Evolutionary conservation across 64 coral and sea anemone genomes (phyloP).

Genomic region (Porites lutea): DNA sequence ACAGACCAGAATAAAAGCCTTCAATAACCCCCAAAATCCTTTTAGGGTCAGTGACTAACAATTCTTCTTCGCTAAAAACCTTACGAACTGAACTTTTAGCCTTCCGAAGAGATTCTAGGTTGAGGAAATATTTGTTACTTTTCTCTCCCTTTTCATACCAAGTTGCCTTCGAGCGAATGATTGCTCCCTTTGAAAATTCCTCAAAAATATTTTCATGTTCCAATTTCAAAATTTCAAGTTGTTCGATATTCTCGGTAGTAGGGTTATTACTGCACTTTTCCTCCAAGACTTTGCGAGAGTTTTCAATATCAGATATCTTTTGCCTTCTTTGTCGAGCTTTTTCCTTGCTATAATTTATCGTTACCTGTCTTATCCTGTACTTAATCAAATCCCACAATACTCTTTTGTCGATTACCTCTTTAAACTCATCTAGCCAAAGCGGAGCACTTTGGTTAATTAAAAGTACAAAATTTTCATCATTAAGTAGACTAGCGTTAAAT

Average conservation of each 20-base stretch:
- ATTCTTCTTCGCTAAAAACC: too few species aligned
- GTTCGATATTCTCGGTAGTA: background rate
- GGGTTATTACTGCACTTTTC: background rate
- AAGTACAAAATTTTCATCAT: slow-evolving; percentile 15
- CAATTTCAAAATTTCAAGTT: slow-evolving; percentile 14
- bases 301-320: slow-evolving; percentile 1
- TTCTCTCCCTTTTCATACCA: slow-evolving; percentile 57
- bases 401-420: slow-evolving; percentile 13
- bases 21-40: too few species aligned
- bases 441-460: background rate
- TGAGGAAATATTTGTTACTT: slow-evolving; percentile 51
- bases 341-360: slow-evolving; percentile 8
- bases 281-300: background rate
- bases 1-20: too few species aligned
- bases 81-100: too few species aligned
- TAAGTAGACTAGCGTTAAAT: slow-evolving; percentile 19
- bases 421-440: background rate
- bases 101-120: too few species aligned
- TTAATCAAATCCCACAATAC: slow-evolving; percentile 18
- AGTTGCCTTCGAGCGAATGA: slow-evolving; percentile 13
- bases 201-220: slow-evolving; percentile 17
- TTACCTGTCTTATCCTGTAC: background rate
- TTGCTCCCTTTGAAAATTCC: slow-evolving; percentile 17
- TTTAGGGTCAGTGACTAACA: too few species aligned
- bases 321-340: slow-evolving; percentile 6